Percentiles rank a stretch among this genome's conserved stretches.
phyloP scores from a whole-genome alignment of 2,888 invertebrate genomes.

The Amphipoea lucens region DNA sequence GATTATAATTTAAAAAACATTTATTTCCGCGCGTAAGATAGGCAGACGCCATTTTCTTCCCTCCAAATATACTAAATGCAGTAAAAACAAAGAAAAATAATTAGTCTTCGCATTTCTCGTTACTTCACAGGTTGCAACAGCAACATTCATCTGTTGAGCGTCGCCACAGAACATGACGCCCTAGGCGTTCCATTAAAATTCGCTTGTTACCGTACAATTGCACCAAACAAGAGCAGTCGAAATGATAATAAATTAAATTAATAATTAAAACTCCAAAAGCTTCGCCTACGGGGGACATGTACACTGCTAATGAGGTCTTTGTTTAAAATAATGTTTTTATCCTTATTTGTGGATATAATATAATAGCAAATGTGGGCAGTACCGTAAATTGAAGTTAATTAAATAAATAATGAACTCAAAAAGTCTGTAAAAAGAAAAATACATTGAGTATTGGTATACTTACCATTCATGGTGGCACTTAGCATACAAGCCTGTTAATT shows the following conservation, averaged over 20 bases:
- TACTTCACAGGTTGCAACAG: conserved; percentile 33
- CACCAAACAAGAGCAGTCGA: conserved; percentile 45
- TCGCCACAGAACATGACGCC: conserved; percentile 40
- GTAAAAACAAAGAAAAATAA: conserved; percentile 16
- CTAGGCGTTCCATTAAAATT: conserved; percentile 53
- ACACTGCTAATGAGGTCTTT: conserved; percentile 57
- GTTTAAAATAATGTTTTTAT: conserved; percentile 50
- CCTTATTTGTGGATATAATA: conserved; percentile 23
- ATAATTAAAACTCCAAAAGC: conserved; percentile 37
- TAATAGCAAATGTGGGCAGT: neutral
- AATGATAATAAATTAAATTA: conserved; percentile 53
- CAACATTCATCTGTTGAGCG: conserved; percentile 29
- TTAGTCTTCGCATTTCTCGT: conserved; percentile 18
- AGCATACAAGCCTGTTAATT: neutral
- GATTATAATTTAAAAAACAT: neutral
- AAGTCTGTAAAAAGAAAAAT: neutral
- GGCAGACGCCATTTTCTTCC: neutral
- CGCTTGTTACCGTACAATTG: conserved; percentile 44
- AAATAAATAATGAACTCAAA: neutral
- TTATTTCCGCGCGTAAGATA: neutral
- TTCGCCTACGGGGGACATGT: conserved; percentile 45
- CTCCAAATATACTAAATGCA: neutral
- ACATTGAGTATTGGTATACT: neutral
- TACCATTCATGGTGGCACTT: neutral
- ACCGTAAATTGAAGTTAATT: neutral